phyloP scores from a whole-genome alignment of 2,888 invertebrate genomes.

The Hemaris fuciformis region DNA sequence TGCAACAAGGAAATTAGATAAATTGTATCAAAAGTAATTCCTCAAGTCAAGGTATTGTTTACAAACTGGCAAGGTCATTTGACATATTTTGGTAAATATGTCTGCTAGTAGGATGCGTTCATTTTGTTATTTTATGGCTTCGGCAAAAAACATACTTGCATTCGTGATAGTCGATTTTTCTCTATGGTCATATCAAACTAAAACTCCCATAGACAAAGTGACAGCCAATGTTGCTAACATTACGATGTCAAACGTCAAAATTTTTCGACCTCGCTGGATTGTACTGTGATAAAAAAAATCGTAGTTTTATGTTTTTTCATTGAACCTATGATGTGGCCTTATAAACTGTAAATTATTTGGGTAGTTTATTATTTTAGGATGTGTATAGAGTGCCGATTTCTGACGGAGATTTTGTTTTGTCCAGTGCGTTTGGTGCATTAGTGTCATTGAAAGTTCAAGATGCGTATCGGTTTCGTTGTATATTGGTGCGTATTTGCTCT shows the following conservation, averaged over 20 bases:
- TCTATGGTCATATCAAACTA: not conserved
- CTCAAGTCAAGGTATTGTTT: slow-evolving; percentile 85
- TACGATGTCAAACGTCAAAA: slow-evolving; percentile 40
- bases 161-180: slow-evolving; percentile 25
- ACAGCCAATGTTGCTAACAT: slow-evolving; percentile 26
- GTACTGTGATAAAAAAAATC: slow-evolving; percentile 65
- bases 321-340: slow-evolving; percentile 69
- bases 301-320: slow-evolving; percentile 60
- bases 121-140: slow-evolving; percentile 40
- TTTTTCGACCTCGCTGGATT: slow-evolving; percentile 59
- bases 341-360: slow-evolving; percentile 46
- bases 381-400: slow-evolving; percentile 65
- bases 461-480: slow-evolving; percentile 77
- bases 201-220: slow-evolving; percentile 23
- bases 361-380: slow-evolving; percentile 62
- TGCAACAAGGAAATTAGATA: slow-evolving; percentile 78
- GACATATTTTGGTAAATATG: slow-evolving; percentile 71
- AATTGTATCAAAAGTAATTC: slow-evolving; percentile 66
- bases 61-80: slow-evolving; percentile 90
- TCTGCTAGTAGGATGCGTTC: slow-evolving; percentile 34
- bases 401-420: slow-evolving; percentile 57
- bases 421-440: slow-evolving; percentile 59
- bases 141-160: not conserved
- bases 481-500: slow-evolving; percentile 78
- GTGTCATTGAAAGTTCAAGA: slow-evolving; percentile 75